Evolutionary conservation across 2,113 vertebrate species (phyloP), one percentile per base, ranked within the genome.

Genomic region (Brienomyrus brachyistius): DNA sequence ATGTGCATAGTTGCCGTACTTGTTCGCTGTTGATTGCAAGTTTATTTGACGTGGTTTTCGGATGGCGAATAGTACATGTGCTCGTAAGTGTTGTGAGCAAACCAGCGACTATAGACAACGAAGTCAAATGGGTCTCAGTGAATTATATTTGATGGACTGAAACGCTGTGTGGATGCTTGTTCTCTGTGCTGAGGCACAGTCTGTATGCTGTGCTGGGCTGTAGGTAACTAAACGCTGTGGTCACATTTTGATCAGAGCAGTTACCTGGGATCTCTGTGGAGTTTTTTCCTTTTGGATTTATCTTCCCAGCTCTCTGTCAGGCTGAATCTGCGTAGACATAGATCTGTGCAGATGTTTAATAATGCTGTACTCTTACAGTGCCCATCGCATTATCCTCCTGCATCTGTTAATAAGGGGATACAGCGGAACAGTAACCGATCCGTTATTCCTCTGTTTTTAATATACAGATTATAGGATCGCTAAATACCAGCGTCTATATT

Each of bases 271-370:
- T 88, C 77, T n/a, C 47, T 35, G 74, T 21, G 87, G 21, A 86
- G 47, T 48, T 86, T 48, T 13, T 86, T 54, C 50, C 27, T 54
- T 54, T 8, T 86, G 83, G 87, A 89, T 86, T 56, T 89, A 70
- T 86, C 83, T 90, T 56, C 85, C 74, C 31, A 88, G 54, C 91
- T 13, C 80, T 45, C 92, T 88, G 17, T 88, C 86, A 82, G 59
- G 62, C 43, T 91, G 51, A 54, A 86, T 84, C 82, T 89, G 86
- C 82, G 50, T n/a, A 48, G 70, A 88, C 48, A 15, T 47, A 86
- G 89, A 93, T 92, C 91, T 23, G 92, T 92, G 91, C 95, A 95
- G 95, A 95, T 96, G 94, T 95, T 94, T 82, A 82, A 62, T 95
- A 95, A 95, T 95, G 95, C 90, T 62, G 31, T 15, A 19, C 74